Base-by-base conservation (phyloP, 2,888 invertebrate species). In the Teleiodes luculella region DNA sequence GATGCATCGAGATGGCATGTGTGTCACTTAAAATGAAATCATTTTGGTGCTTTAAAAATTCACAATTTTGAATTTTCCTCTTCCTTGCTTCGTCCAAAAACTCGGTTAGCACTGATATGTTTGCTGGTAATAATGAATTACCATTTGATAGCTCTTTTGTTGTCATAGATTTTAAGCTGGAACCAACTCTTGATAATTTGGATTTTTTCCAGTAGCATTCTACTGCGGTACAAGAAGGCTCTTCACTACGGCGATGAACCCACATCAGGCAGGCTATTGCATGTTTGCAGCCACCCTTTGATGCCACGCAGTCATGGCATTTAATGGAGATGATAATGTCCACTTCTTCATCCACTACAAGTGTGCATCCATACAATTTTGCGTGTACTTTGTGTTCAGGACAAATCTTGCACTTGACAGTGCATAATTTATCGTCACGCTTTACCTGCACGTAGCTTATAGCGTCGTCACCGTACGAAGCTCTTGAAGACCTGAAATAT, bases 171-270 rank as follows among this genome's bases (percentile, higher is more conserved):
- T 74, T 72, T 4, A 70, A 1, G 41, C 41, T 68, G 54, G 45
- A 65, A 0, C 70, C 70, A 55, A 72, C 67, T 47, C 57, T 63
- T 0, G 70, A 68, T 0, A 70, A 57, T 13, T 61, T 68, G 0
- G 70, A 68, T 60, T 73, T 73, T 31, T 30, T 60, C 71, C 72
- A 73, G 24, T 72, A 75, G 24, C 73, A 74, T 48, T 63, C 52
- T 0, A 62, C 35, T 0, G 53, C 24, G 16, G 70, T 73, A 36
- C 65, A 65, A 0, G 74, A 65, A 13, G 68, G 72, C 7, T 76
- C 69, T 20, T 75, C 72, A 60, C 72, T 74, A 3, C 72, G 30
- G 0, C 72, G 57, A 61, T 72, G 70, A 52, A n/a, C n/a, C 71
- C 71, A 72, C 70, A 73, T 67, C 0, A 73, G 18, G 8, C 71